A percentile compares a stretch with the other conserved stretches of the same genome.
phyloP scores from a whole-genome alignment of 1,140 invertebrate genomes.

The Drosophila triauraria region DNA sequence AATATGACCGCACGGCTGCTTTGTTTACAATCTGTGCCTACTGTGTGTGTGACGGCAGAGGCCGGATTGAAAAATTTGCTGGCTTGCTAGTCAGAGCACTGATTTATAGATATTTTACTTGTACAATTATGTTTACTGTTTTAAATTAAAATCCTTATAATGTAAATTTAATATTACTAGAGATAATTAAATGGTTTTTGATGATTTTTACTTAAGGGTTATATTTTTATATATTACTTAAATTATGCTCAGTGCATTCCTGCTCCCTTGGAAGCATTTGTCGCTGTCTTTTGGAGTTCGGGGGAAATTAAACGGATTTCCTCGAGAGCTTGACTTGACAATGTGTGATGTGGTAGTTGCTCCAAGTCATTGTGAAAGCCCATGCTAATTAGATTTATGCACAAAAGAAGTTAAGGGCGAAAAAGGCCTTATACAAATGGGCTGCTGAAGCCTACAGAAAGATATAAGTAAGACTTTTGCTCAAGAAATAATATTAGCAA shows the following conservation, averaged over 20 bases:
- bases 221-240: too few relatives aligned
- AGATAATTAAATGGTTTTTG: too few relatives aligned
- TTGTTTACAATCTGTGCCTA: too few relatives aligned
- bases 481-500: not conserved
- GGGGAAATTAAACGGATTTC: conserved; percentile 78
- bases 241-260: not conserved
- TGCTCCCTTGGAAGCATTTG: conserved; percentile 29
- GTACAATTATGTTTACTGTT: too few relatives aligned
- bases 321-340: conserved; percentile 49
- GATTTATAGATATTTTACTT: too few relatives aligned
- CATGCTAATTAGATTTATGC: conserved; percentile 43
- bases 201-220: too few relatives aligned
- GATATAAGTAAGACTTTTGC: not conserved
- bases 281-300: conserved; percentile 22
- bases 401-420: conserved; percentile 1
- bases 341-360: conserved; percentile 41
- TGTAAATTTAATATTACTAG: too few relatives aligned
- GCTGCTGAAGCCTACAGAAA: not conserved
- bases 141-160: too few relatives aligned
- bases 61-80: too few relatives aligned
- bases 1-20: too few relatives aligned
- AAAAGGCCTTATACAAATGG: conserved; percentile 2
- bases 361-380: conserved; percentile 20
- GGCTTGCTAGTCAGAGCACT: too few relatives aligned
- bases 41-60: too few relatives aligned